Evolutionary conservation across 2,888 invertebrate species (phyloP).

Genomic region (Hemistola chrysoprasaria): DNA sequence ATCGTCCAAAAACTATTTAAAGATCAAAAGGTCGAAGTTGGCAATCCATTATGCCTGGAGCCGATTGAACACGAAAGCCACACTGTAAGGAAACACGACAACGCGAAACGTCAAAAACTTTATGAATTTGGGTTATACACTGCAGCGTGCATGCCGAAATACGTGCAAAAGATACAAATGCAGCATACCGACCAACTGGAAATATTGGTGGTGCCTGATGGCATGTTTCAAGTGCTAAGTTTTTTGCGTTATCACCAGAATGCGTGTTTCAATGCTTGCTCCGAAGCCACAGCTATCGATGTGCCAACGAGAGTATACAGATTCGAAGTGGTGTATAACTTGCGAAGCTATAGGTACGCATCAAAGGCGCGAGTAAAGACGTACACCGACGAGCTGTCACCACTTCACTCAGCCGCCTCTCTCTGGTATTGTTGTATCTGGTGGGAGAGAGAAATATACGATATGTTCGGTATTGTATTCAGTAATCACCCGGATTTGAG

Average conservation of each 20-base stretch:
- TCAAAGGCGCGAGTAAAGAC: conserved; percentile 58
- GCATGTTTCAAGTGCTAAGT: conserved; percentile 54
- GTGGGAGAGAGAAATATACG: conserved; percentile 68
- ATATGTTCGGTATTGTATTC: conserved; percentile 69
- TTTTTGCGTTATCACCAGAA: conserved; percentile 65
- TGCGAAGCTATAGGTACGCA: conserved; percentile 56
- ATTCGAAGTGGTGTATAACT: conserved; percentile 62
- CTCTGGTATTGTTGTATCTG: conserved; percentile 52
- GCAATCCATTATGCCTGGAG: conserved; percentile 48
- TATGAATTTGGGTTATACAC: conserved; percentile 72
- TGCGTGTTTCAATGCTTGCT: conserved; percentile 60
- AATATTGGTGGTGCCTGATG: conserved; percentile 62
- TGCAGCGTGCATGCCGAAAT: conserved; percentile 68
- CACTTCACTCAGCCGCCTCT: conserved; percentile 54
- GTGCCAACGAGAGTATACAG: conserved; percentile 62
- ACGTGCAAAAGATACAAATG: conserved; percentile 66
- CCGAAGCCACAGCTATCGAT: conserved; percentile 60
- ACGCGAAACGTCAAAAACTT: conserved; percentile 50
- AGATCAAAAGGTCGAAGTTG: conserved; percentile 15
- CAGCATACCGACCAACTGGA: conserved; percentile 67
- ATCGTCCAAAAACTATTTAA: conserved; percentile 10
- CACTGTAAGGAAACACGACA: conserved; percentile 60
- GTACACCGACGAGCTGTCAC: conserved; percentile 70
- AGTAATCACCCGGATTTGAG: conserved; percentile 70
- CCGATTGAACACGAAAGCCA: conserved; percentile 46